A percentile compares a stretch with the other conserved stretches of the same genome.
Evolutionary conservation across 2,888 invertebrate genomes (phyloP).

Genomic region (Clanis bilineata): DNA sequence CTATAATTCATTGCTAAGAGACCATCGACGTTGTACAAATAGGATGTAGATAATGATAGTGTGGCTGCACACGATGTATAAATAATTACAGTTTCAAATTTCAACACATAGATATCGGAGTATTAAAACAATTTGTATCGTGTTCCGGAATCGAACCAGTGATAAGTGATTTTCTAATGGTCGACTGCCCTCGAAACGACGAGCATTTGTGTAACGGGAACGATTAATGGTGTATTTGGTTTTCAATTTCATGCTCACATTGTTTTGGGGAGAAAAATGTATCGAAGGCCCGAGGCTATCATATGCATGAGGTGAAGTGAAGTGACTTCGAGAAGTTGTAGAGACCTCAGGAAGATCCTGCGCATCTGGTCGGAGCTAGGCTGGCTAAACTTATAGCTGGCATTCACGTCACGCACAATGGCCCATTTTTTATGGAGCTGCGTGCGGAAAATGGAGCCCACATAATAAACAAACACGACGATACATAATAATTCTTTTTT

Average conservation of each 20-base stretch:
- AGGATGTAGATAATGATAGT: not conserved
- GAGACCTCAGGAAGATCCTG: too few species aligned
- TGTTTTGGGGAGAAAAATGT: not conserved
- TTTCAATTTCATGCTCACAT: not conserved
- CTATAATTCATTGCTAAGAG: not conserved
- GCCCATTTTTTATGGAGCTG: too few species aligned
- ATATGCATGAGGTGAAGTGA: not conserved
- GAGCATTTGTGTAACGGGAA: slow-evolving; percentile 11
- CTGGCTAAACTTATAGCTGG: too few species aligned
- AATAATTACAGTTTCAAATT: slow-evolving; percentile 6
- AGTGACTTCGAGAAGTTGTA: too few species aligned
- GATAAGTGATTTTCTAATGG: slow-evolving; percentile 13
- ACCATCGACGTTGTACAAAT: not conserved
- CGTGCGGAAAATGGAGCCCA: too few species aligned
- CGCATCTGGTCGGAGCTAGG: too few species aligned
- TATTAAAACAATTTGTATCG: slow-evolving; percentile 9
- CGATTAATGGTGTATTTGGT: slow-evolving; percentile 6
- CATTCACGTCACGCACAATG: too few species aligned
- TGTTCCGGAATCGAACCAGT: not conserved
- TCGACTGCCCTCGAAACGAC: slow-evolving; percentile 6
- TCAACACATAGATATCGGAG: not conserved
- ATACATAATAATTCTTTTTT: too few species aligned
- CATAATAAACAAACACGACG: too few species aligned
- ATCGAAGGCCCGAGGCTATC: too few species aligned
- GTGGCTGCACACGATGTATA: not conserved